These are phyloP conservation scores for Crocodylus rhombifer DNA, from an alignment of 2,797 vertebrate genomes.

Conservation along the genomic window DNA sequence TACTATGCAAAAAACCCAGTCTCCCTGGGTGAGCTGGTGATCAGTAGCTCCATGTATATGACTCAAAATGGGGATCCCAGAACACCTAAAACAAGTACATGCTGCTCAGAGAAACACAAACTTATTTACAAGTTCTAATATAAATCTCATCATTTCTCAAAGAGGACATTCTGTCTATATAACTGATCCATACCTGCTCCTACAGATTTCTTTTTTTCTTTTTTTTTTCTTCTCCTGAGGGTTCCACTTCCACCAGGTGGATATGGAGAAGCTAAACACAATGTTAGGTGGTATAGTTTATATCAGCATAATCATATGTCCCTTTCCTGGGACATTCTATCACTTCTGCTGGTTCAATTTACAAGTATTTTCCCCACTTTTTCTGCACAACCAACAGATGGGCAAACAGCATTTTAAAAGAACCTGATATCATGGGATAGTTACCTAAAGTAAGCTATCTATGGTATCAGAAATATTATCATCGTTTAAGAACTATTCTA, in stretches of 20 bases:
- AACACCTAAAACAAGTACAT: background rate
- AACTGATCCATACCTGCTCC: too few relatives aligned
- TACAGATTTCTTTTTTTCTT: too few relatives aligned
- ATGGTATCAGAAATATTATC: conserved; percentile 16
- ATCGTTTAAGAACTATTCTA: background rate
- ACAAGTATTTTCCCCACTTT: background rate
- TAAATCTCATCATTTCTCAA: background rate
- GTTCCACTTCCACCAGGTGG: background rate
- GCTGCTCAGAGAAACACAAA: background rate
- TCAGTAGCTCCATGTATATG: too few relatives aligned
- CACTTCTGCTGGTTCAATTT: background rate
- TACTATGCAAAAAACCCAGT: too few relatives aligned
- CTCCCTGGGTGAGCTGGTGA: too few relatives aligned
- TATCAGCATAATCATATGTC: background rate
- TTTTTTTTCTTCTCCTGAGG: background rate
- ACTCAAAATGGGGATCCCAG: too few relatives aligned
- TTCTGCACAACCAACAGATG: too few relatives aligned
- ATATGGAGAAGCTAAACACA: background rate
- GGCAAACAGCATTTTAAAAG: background rate
- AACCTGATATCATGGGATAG: background rate
- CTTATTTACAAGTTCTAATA: background rate
- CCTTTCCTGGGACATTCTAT: background rate
- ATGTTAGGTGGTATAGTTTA: accelerated
- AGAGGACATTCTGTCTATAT: background rate
- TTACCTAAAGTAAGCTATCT: background rate